These are phyloP conservation scores for Coreius guichenoti DNA, from an alignment of 2,797 vertebrate genomes.

Conservation along the genomic window DNA sequence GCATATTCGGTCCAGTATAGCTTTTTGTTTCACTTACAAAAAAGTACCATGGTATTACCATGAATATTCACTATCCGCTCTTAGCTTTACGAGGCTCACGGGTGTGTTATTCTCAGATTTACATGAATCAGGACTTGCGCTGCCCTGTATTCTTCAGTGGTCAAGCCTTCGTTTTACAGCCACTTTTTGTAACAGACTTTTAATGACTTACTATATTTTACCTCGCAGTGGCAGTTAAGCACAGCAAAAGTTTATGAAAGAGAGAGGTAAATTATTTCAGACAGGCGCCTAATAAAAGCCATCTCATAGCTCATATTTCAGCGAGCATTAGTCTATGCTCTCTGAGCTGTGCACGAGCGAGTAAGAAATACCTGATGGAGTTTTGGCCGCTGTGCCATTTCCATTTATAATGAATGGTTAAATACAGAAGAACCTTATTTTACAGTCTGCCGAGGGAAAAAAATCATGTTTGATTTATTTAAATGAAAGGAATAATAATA, in stretches of 20 bases:
- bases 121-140: constrained; percentile 18
- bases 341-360: not conserved
- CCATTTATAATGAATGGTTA: constrained; percentile 45
- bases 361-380: constrained; percentile 33
- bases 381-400: constrained; percentile 30
- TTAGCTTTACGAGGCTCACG: not conserved
- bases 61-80: too few relatives aligned
- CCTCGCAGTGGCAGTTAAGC: constrained; percentile 53
- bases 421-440: constrained; percentile 38
- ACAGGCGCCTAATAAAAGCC: constrained; percentile 47
- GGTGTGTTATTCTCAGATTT: constrained; percentile 29
- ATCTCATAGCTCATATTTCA: constrained; percentile 37
- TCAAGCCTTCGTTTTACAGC: constrained; percentile 42
- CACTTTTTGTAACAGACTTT: constrained; percentile 48
- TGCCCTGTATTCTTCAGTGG: constrained; percentile 29
- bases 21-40: constrained; percentile 21
- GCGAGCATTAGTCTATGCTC: constrained; percentile 13
- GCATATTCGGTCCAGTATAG: not conserved
- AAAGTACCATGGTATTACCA: not conserved
- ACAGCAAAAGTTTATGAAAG: constrained; percentile 63
- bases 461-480: constrained; percentile 31
- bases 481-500: constrained; percentile 27
- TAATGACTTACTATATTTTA: constrained; percentile 54
- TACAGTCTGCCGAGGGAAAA: not conserved
- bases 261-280: constrained; percentile 43